Evolutionary conservation across 2,888 invertebrate species (phyloP).

Genomic region (Caenorhabditis virilis): DNA sequence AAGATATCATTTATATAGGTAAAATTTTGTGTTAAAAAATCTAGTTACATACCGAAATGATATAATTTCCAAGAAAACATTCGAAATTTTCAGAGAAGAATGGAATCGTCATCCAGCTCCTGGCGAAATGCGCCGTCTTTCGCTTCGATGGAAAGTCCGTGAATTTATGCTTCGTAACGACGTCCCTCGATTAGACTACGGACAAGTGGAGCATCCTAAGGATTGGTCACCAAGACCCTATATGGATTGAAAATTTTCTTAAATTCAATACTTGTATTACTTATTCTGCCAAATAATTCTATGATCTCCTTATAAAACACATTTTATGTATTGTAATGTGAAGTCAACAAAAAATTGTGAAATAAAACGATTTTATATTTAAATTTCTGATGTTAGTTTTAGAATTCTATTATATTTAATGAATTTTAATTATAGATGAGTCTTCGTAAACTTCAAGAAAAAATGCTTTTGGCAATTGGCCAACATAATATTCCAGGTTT

Average conservation of each 20-base stretch:
- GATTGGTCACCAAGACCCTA: slow-evolving; percentile 49
- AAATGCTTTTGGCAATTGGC: slow-evolving; percentile 42
- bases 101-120: slow-evolving; percentile 63
- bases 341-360: no score
- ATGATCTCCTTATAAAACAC: no score
- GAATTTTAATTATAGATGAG: slow-evolving; percentile 16
- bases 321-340: no score
- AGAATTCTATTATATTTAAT: no score
- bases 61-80: background rate
- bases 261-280: no score
- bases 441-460: slow-evolving; percentile 36
- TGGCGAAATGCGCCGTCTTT: slow-evolving; percentile 56
- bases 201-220: slow-evolving; percentile 28
- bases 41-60: background rate
- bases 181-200: slow-evolving; percentile 28
- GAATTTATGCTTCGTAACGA: slow-evolving; percentile 56
- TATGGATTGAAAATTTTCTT: slow-evolving; percentile 43
- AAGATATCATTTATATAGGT: slow-evolving; percentile 55
- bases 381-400: no score
- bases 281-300: no score
- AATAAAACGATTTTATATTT: no score
- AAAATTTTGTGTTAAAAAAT: no score
- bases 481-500: slow-evolving; percentile 60
- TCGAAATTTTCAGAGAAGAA: slow-evolving; percentile 34
- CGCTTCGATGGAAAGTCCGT: slow-evolving; percentile 65